Percentiles rank a stretch among this genome's conserved stretches.
phyloP scores from a whole-genome alignment of 2,888 invertebrate genomes.

The Tipula helvola region DNA sequence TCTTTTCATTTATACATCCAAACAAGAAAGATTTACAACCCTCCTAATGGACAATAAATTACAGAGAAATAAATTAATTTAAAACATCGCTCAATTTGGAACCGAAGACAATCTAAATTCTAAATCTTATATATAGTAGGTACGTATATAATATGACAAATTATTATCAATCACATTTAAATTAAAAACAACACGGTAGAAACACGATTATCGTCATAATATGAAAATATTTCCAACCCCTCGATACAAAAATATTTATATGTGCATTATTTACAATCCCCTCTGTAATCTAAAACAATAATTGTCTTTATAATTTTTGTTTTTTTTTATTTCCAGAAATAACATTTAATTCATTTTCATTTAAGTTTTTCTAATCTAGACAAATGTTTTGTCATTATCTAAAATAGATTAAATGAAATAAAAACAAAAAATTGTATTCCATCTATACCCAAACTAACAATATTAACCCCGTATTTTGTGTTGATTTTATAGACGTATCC shows the following conservation, averaged over 20 bases:
- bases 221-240: not conserved
- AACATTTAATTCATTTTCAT: not conserved
- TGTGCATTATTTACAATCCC: not conserved
- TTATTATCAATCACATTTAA: not conserved
- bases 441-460: not conserved
- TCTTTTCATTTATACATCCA: not conserved
- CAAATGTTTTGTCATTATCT: slow-evolving; percentile 4
- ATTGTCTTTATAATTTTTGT: not conserved
- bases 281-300: not conserved
- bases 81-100: not conserved
- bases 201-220: not conserved
- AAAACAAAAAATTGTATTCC: not conserved
- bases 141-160: not conserved
- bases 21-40: not conserved
- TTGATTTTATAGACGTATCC: not conserved
- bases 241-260: not conserved
- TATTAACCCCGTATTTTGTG: not conserved
- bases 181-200: not conserved
- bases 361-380: not conserved
- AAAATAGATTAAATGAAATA: not conserved
- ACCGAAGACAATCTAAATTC: not conserved
- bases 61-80: not conserved
- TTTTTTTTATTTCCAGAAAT: not conserved
- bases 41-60: not conserved
- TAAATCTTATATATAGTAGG: not conserved